Conservation (phyloP, 2,797 vertebrate genomes). For the Girardinus metallicus region DNA sequence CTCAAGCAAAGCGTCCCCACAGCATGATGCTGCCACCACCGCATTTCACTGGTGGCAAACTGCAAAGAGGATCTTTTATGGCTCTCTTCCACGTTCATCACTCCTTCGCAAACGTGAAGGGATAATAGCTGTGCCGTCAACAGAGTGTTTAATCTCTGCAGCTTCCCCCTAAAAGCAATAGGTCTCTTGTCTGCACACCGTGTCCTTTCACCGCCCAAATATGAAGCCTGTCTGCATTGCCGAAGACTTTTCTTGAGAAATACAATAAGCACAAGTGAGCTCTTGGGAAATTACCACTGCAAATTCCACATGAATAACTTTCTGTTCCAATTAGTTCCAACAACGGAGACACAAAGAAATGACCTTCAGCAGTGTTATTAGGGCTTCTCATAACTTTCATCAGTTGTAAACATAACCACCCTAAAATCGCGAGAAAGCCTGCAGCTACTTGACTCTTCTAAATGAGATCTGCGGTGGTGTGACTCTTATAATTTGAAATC, state of each 20-base stretch:
- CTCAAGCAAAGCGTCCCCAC: neutral
- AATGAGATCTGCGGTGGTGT: neutral
- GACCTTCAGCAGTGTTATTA: constrained; percentile 1
- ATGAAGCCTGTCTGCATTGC: neutral
- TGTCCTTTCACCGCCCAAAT: neutral
- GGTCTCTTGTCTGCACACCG: neutral
- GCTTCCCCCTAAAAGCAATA: neutral
- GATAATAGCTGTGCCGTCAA: neutral
- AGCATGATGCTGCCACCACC: neutral
- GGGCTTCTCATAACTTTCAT: constrained; percentile 26
- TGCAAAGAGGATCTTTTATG: neutral
- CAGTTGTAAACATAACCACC: constrained; percentile 30
- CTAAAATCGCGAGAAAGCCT: constrained; percentile 31
- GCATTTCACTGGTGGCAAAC: neutral
- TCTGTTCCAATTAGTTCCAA: neutral
- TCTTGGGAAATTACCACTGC: neutral
- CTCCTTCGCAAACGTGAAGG: neutral
- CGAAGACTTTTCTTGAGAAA: neutral
- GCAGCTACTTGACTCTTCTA: constrained; percentile 11
- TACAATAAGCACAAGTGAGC: neutral
- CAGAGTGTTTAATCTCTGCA: neutral
- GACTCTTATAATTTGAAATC: constrained; percentile 23
- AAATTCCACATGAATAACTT: neutral
- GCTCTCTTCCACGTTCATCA: neutral
- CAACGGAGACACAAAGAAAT: neutral